Conservation (phyloP, 2,113 vertebrate species). For the Pyrgilauda ruficollis region DNA sequence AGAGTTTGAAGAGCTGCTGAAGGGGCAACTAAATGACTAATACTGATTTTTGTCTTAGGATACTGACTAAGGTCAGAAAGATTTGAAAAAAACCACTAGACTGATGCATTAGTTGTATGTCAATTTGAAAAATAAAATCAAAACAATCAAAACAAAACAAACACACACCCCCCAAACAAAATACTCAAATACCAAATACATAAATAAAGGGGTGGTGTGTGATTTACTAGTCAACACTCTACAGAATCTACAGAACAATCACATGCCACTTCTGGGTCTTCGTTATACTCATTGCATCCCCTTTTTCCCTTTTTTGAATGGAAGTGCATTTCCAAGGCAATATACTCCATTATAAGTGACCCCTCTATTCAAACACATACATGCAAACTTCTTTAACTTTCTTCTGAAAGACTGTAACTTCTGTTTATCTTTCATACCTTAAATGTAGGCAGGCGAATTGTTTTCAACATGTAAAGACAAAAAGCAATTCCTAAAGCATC, state of each 20-base stretch:
- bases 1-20: neutral
- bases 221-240: neutral
- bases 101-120: neutral
- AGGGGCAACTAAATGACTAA: neutral
- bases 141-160: neutral
- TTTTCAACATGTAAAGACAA: slow-evolving; percentile 95
- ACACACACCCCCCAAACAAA: neutral
- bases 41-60: neutral
- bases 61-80: neutral
- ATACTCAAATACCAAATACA: neutral
- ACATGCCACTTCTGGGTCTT: neutral
- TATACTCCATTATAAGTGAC: neutral
- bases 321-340: neutral
- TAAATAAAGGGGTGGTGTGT: neutral
- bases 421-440: slow-evolving; percentile 76
- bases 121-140: neutral
- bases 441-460: slow-evolving; percentile 91
- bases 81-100: neutral
- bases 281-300: neutral
- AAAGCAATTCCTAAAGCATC: slow-evolving; percentile 92
- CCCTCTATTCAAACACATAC: neutral
- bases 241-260: neutral
- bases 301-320: neutral
- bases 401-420: neutral
- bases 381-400: neutral